Evolutionary conservation across 2,797 vertebrate genomes (phyloP), one percentile per base, ranked within the genome.

Genomic region (Ciconia nigra): DNA sequence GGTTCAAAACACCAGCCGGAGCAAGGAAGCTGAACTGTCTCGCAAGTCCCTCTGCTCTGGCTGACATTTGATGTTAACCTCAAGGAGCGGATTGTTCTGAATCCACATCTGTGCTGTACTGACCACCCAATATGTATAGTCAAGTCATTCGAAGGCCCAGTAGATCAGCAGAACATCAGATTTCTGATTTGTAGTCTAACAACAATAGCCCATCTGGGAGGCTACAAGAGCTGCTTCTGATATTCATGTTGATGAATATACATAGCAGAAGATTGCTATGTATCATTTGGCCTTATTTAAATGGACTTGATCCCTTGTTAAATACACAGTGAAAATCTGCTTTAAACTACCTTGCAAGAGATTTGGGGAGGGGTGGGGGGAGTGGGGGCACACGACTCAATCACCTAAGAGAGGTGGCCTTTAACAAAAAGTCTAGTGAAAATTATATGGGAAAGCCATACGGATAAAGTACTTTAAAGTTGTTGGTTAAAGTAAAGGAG

Each of bases 311-410:
- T 93, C 52, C 81, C 44, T 73, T 73, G 77, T 52, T 39, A 65
- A 65, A 39, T 3, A 67, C 3, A 39, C 16, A 54, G 33, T 6
- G 37, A 78, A 92, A 89, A 67, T 67, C 54, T 76, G 37, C 54
- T 44, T 67, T 39, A 55, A 80, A 14, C 24, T 73, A 47, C 37
- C 10, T 69, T 35, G 15, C 49, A 57, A 93, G 85, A 89, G 58
- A 86, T 1, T n/a, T 13, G 20, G 4, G 7, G 14, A 6, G 0
- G 0, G 1, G 4, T 7, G 6, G 4, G 9, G 37, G 37, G 37
- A n/a, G n/a, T n/a, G 37, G 9, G 37, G 37, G 37, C 37, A 39
- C 37, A 39, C 10, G 10, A 39, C 37, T 39, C 26, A 61, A 15
- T 83, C 25, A 17, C 9, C 13, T 44, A 20, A 71, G 57, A 94